These are phyloP conservation scores for Tenrec ecaudatus DNA, from an alignment of 2,113 vertebrate species.

Conservation along the genomic window DNA sequence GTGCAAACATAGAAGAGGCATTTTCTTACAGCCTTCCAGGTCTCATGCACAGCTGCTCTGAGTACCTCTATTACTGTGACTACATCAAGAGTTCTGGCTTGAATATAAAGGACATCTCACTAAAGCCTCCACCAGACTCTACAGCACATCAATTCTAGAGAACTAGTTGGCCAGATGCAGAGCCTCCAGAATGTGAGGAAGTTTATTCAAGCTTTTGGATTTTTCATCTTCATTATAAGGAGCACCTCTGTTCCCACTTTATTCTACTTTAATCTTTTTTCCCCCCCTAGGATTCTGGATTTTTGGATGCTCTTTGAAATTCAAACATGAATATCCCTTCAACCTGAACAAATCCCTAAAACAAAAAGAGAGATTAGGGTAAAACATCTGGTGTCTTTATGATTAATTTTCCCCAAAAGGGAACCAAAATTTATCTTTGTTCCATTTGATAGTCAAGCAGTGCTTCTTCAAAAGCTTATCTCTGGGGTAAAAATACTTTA, in stretches of 20 bases:
- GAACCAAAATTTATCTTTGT: not conserved
- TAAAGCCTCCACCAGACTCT: not conserved
- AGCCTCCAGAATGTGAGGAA: not conserved
- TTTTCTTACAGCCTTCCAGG: not conserved
- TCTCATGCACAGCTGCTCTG: not conserved
- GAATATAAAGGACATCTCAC: not conserved
- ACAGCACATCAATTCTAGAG: not conserved
- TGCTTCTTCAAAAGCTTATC: not conserved
- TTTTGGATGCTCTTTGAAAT: not conserved
- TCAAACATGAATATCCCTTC: not conserved
- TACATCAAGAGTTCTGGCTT: not conserved
- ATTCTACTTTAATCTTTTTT: slow-evolving; percentile 13
- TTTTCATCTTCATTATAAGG: slow-evolving; percentile 22
- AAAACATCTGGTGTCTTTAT: not conserved
- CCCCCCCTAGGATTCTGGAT: not conserved
- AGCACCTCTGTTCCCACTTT: not conserved
- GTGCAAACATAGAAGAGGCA: not conserved
- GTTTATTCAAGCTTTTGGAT: not conserved
- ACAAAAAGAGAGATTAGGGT: not conserved
- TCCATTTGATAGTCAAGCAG: not conserved
- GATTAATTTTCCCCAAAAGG: not conserved
- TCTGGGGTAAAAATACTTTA: not conserved
- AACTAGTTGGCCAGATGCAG: not conserved
- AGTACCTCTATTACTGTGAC: not conserved
- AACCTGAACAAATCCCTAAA: not conserved